A percentile compares a stretch with the other conserved stretches of the same genome.
Evolutionary conservation across 2,888 invertebrate genomes (phyloP).

Genomic region (Mantis religiosa): DNA sequence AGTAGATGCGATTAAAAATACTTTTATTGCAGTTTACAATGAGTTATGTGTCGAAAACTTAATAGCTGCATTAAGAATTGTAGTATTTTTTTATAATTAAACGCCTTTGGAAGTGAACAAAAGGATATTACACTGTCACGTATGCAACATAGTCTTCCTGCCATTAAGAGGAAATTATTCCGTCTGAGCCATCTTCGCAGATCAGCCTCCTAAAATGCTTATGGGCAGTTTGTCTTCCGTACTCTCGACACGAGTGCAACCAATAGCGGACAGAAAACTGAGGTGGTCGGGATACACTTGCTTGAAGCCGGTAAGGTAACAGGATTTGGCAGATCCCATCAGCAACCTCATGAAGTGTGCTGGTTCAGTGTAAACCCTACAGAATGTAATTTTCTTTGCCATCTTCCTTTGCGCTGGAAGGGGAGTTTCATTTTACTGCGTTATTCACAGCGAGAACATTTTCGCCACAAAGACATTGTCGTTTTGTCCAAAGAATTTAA

Average conservation of each 20-base stretch:
- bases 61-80: background rate
- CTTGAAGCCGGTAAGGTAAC: constrained; percentile 3
- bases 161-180: background rate
- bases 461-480: too few relatives aligned
- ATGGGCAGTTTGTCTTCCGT: background rate
- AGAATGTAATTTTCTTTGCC: background rate
- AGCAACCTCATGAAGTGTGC: background rate
- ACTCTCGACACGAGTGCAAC: background rate
- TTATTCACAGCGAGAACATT: background rate
- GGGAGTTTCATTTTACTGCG: background rate
- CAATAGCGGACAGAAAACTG: background rate
- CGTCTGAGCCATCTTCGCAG: background rate
- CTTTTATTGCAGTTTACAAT: background rate
- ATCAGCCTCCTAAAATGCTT: background rate
- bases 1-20: background rate
- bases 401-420: background rate
- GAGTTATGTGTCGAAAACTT: background rate
- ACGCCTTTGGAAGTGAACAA: background rate
- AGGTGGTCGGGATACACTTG: background rate
- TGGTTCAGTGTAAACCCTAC: background rate
- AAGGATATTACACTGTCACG: background rate
- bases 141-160: background rate
- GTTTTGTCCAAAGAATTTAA: background rate
- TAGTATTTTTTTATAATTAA: background rate
- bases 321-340: background rate